Evolutionary conservation across 2,888 invertebrate genomes (phyloP), one percentile per base, ranked within the genome.

Genomic region (Dioctria rufipes): DNA sequence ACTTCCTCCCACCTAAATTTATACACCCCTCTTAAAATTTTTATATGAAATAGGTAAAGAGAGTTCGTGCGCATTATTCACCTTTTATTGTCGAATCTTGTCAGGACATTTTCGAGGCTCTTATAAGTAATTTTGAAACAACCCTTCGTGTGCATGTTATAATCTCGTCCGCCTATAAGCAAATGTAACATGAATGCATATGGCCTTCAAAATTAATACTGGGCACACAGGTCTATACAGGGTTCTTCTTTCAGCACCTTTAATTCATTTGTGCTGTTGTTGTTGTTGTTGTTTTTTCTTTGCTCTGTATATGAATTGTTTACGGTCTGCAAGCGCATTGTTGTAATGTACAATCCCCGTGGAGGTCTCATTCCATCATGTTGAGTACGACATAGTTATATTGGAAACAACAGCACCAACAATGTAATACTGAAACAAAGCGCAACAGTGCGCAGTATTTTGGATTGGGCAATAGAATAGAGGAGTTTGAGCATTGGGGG

Each of bases 361-460:
- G 58, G n/a, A 54, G 54, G 58, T 73, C 58, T 46, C 71, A 11
- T 9, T 73, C 73, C 25, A n/a, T n/a, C 58, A 39, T 42, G 40
- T 13, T 54, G 54, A 39, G 25, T 42, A n/a, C 43, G 42, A 58
- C 73, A 58, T 73, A 60, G 60, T 60, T 73, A 42, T 73, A 73
- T 73, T 58, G 73, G 58, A 73, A 73, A 60, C 73, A 73, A 60
- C 13, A 73, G 73, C 42, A 58, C 42, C 54, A 60, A 73, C 73
- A 73, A 73, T 73, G 60, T 58, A 40, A 73, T 58, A 60, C 58
- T 73, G 73, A 73, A 73, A 73, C 73, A 73, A 73, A 73, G 73
- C 73, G 73, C 73, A 73, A 73, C 73, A 73, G 73, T 73, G 73
- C 73, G 73, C 73, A 73, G 60, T 42, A 51, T 54, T 73, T 42